These are phyloP conservation scores for Pseudois nayaur DNA, from an alignment of 2,113 vertebrate genomes.

Conservation along the genomic window DNA sequence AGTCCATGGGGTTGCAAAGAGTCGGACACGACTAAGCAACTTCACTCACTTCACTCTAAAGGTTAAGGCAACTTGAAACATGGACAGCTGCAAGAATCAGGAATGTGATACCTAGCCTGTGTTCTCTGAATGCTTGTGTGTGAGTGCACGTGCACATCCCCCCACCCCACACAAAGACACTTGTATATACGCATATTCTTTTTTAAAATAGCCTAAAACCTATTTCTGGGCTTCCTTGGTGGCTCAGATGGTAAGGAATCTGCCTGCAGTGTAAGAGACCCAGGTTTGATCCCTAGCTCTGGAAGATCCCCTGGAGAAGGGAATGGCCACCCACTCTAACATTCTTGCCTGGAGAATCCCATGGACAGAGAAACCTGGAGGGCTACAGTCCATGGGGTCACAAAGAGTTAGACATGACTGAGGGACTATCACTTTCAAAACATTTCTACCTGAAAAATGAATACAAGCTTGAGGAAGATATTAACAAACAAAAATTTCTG, in stretches of 20 bases:
- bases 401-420: background rate
- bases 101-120: background rate
- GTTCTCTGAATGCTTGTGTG: background rate
- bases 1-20: too few relatives aligned
- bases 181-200: background rate
- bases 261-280: background rate
- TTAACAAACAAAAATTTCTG: background rate
- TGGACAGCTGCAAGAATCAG: background rate
- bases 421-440: background rate
- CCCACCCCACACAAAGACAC: background rate
- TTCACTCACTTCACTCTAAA: background rate
- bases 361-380: background rate
- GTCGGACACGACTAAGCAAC: too few relatives aligned
- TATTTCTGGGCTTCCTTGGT: background rate
- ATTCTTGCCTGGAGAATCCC: background rate
- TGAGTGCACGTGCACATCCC: fast-evolving
- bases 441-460: background rate
- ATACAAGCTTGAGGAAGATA: background rate
- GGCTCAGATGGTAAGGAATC: background rate
- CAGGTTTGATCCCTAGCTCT: background rate
- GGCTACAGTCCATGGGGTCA: background rate
- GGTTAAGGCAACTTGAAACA: background rate
- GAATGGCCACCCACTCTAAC: background rate
- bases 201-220: background rate
- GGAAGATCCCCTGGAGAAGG: background rate